Conservation (phyloP, 1,140 invertebrate species). For the Adelges cooleyi region DNA sequence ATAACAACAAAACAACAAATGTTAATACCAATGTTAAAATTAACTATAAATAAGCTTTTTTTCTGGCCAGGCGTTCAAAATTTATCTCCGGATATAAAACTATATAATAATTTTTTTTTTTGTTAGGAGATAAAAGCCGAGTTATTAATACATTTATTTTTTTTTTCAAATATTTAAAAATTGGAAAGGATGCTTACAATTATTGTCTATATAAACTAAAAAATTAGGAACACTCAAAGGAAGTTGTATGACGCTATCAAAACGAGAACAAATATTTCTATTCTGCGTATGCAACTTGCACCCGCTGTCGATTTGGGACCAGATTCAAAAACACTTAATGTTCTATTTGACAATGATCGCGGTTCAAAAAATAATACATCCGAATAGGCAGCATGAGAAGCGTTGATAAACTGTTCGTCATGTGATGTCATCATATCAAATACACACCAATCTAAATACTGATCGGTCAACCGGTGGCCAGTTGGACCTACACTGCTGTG, state of each 20-base stretch:
- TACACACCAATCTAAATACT: conserved; percentile 49
- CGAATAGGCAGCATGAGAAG: conserved; percentile 42
- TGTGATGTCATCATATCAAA: conserved; percentile 48
- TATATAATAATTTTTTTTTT: no score
- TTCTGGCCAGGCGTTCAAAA: no score
- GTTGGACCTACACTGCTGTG: conserved; percentile 31
- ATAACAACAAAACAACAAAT: no score
- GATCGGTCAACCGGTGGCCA: conserved; percentile 40
- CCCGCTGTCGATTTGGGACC: not conserved
- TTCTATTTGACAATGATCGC: conserved; percentile 32
- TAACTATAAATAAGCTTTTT: no score
- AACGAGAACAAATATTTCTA: conserved; percentile 5
- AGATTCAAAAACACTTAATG: conserved; percentile 9
- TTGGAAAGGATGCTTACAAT: no score
- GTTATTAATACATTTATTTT: no score
- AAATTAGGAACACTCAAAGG: conserved; percentile 7
- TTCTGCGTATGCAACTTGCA: not conserved
- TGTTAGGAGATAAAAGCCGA: no score
- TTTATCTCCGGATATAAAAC: no score
- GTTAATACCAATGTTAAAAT: no score
- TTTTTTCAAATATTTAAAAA: no score
- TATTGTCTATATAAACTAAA: not conserved
- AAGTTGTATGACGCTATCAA: not conserved
- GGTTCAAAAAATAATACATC: conserved; percentile 41
- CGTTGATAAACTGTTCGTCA: conserved; percentile 39